A percentile compares a stretch with the other conserved stretches of the same genome.
Evolutionary conservation across 1,140 invertebrate species (phyloP).

Genomic region (Drosophila simulans): DNA sequence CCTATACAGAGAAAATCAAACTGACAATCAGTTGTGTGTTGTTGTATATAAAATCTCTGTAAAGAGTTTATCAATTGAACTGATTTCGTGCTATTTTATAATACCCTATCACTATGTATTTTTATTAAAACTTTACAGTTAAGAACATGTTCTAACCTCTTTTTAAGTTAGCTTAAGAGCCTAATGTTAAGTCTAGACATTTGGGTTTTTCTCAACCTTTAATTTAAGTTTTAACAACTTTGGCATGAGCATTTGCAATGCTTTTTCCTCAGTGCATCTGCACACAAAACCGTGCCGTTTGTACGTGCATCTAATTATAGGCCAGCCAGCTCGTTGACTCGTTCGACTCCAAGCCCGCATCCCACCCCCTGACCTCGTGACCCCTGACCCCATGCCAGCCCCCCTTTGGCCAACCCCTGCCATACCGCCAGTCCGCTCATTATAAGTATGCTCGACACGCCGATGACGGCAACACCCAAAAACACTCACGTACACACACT

Average conservation of each 20-base stretch:
- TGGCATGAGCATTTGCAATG: too few species aligned
- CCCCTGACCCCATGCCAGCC: conserved; percentile 12
- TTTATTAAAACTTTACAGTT: too few species aligned
- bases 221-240: too few species aligned
- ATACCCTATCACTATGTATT: neutral
- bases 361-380: conserved; percentile 16
- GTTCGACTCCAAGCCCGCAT: neutral
- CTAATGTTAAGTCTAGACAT: too few species aligned
- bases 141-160: too few species aligned
- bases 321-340: conserved; percentile 50
- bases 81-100: neutral
- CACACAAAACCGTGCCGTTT: conserved; percentile 32
- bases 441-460: conserved; percentile 56
- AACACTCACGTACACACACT: conserved; percentile 45
- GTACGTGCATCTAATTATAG: conserved; percentile 78
- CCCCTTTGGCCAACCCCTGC: neutral
- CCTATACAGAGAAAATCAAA: neutral
- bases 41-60: neutral
- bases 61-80: neutral
- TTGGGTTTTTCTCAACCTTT: too few species aligned
- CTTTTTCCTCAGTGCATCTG: conserved; percentile 7
- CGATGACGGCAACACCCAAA: conserved; percentile 48
- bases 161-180: too few species aligned
- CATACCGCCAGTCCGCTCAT: conserved; percentile 19
- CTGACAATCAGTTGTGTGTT: neutral